phyloP scores from a whole-genome alignment of 2,888 invertebrate genomes.

The Baccha elongata region DNA sequence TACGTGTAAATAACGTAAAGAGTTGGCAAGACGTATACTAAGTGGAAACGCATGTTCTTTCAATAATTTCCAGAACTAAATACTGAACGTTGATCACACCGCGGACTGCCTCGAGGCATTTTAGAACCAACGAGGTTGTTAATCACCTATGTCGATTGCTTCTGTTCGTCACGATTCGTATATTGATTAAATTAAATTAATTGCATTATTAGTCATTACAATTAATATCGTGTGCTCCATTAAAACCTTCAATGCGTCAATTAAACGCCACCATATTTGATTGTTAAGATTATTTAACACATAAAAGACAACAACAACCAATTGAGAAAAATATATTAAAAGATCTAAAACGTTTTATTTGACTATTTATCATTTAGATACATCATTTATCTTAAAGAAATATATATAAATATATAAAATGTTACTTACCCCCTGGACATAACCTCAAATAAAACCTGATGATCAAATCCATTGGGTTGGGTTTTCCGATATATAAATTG shows the following conservation, averaged over 20 bases:
- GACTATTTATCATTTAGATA: conserved; percentile 67
- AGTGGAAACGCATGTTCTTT: too few relatives aligned
- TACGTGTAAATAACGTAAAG: too few relatives aligned
- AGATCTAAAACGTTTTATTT: conserved; percentile 39
- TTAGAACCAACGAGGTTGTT: too few relatives aligned
- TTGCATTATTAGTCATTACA: conserved; percentile 21
- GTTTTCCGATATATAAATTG: not conserved
- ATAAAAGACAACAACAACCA: too few relatives aligned
- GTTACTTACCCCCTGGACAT: conserved; percentile 51
- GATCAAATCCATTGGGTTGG: conserved; percentile 36
- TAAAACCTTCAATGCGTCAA: conserved; percentile 35
- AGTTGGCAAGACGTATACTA: too few relatives aligned
- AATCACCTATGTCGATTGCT: too few relatives aligned
- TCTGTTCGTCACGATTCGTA: too few relatives aligned
- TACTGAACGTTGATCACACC: too few relatives aligned
- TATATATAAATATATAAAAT: conserved; percentile 12
- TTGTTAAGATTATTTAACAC: too few relatives aligned
- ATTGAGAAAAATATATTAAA: conserved; percentile 18
- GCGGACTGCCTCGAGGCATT: too few relatives aligned
- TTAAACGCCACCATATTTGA: conserved; percentile 30
- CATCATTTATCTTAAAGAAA: conserved; percentile 64
- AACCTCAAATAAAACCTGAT: conserved; percentile 43
- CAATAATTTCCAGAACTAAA: too few relatives aligned
- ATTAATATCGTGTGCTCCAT: not conserved
- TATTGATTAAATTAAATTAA: not conserved